Conservation (phyloP, 2,113 vertebrate species). For the Tyrannus savana region DNA sequence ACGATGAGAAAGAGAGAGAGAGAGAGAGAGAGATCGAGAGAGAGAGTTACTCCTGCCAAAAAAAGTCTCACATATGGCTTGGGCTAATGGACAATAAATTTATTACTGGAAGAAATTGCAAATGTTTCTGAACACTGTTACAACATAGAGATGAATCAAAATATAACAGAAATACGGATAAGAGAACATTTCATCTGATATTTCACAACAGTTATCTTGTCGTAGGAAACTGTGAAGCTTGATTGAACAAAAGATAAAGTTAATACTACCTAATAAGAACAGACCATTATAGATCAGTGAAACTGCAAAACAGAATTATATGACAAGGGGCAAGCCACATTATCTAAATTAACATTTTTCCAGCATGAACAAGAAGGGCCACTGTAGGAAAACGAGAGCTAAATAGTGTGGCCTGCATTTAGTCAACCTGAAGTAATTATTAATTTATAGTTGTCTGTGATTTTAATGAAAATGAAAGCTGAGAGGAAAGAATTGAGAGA, state of each 20-base stretch:
- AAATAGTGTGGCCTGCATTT: slow-evolving; percentile 90
- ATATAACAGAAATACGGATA: slow-evolving; percentile 61
- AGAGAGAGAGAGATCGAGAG: background rate
- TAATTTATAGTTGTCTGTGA: slow-evolving; percentile 99
- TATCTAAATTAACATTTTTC: slow-evolving; percentile 99
- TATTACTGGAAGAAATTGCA: slow-evolving; percentile 39
- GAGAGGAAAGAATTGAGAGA: slow-evolving; percentile 97
- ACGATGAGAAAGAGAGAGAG: background rate
- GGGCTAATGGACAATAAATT: slow-evolving; percentile 44
- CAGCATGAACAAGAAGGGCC: slow-evolving; percentile 94
- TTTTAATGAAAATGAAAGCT: slow-evolving; percentile 99
- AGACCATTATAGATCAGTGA: slow-evolving; percentile 97
- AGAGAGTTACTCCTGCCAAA: background rate
- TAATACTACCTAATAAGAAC: slow-evolving; percentile 98
- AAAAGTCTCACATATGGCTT: background rate
- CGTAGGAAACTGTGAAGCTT: slow-evolving; percentile 82
- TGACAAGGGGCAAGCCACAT: slow-evolving; percentile 94
- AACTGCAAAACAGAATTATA: slow-evolving; percentile 94
- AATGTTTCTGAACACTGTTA: slow-evolving; percentile 56
- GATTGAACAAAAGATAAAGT: slow-evolving; percentile 93
- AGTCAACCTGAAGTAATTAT: slow-evolving; percentile 99
- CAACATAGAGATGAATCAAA: slow-evolving; percentile 46
- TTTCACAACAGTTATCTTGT: slow-evolving; percentile 75
- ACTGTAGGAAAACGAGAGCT: slow-evolving; percentile 85
- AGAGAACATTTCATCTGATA: slow-evolving; percentile 65